phyloP scores from a whole-genome alignment of 1,140 invertebrate genomes.

The Piezodorus guildinii region DNA sequence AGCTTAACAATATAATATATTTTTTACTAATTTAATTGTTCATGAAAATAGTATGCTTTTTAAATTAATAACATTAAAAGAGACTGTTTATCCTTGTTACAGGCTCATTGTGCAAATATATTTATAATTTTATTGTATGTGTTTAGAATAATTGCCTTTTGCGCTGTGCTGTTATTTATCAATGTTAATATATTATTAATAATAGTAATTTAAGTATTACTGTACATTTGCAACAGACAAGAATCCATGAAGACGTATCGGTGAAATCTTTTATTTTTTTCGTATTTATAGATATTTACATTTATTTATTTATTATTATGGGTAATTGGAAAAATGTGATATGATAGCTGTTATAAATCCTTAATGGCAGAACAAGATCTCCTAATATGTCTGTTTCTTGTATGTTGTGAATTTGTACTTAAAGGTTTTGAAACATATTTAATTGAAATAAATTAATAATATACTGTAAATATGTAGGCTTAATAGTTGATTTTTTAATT shows the following conservation, averaged over 20 bases:
- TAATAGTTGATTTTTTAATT: not conserved
- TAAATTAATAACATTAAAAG: not conserved
- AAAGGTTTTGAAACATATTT: not conserved
- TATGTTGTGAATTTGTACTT: constrained; percentile 7
- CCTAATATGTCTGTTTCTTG: constrained; percentile 11
- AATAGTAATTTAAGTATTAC: not conserved
- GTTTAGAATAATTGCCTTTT: constrained; percentile 9
- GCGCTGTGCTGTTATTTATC: constrained; percentile 1
- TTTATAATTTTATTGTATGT: constrained; percentile 5
- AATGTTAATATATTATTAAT: not conserved
- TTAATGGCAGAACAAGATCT: no score
- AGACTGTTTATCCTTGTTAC: constrained; percentile 4
- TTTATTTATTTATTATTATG: no score
- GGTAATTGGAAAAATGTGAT: no score
- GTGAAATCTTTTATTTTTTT: no score
- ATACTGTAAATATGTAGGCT: constrained; percentile 2
- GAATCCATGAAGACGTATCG: not conserved
- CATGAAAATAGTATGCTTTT: no score
- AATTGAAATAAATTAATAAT: not conserved
- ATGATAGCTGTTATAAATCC: no score
- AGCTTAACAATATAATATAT: no score
- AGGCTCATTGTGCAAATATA: constrained; percentile 2
- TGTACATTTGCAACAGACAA: constrained; percentile 9
- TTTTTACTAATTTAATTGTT: no score
- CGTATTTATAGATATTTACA: no score